Evolutionary conservation across 2,113 vertebrate species (phyloP).

Genomic region (Oncorhynchus tshawytscha): DNA sequence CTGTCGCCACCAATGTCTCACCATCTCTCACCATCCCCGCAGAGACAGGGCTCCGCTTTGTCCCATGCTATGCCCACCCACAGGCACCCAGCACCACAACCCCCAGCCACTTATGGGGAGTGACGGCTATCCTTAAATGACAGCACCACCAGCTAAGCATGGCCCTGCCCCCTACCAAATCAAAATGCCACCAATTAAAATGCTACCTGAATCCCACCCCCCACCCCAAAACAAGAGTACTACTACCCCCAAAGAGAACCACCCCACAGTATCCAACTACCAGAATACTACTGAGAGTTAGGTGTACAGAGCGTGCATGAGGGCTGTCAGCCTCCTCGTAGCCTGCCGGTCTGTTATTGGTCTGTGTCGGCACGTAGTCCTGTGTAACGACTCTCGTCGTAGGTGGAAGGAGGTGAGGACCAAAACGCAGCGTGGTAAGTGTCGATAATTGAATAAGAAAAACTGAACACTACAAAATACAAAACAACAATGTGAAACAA

Average conservation of each 20-base stretch:
- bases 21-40: slow-evolving; percentile 55
- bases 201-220: slow-evolving; percentile 21
- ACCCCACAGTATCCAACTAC: slow-evolving; percentile 46
- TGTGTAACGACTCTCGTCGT: no score
- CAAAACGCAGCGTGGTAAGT: no score
- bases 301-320: no score
- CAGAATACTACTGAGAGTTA: neutral
- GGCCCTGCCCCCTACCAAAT: slow-evolving; percentile 9
- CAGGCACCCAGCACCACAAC: slow-evolving; percentile 35
- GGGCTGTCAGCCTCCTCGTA: no score
- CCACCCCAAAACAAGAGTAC: neutral
- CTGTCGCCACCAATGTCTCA: slow-evolving; percentile 50
- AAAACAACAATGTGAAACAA: no score
- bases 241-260: slow-evolving; percentile 11
- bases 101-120: slow-evolving; percentile 37
- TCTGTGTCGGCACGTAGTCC: no score
- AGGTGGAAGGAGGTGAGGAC: no score
- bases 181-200: slow-evolving; percentile 42
- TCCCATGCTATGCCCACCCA: slow-evolving; percentile 47
- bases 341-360: no score
- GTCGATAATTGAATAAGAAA: no score
- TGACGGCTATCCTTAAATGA: slow-evolving; percentile 58
- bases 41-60: slow-evolving; percentile 70
- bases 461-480: no score
- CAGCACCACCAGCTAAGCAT: slow-evolving; percentile 14